Evolutionary conservation across 2,888 invertebrate genomes (phyloP), one percentile per base, ranked within the genome.

Genomic region (Drosophila stalkeri): DNA sequence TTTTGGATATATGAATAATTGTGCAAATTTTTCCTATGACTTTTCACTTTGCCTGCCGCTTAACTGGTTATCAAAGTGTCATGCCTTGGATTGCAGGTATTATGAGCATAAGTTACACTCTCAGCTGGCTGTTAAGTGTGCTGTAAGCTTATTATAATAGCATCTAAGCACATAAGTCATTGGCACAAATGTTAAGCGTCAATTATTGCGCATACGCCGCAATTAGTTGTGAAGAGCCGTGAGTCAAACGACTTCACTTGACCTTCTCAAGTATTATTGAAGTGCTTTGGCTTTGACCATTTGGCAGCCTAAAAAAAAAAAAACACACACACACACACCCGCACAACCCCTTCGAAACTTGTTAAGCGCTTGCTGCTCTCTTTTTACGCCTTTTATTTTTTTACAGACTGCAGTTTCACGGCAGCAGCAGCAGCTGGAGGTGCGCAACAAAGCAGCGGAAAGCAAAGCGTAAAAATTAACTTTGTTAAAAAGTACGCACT

Each of bases 401-500:
- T 47, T 16, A 43, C 55, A 62, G 65, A 72, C 54, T 83, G 68
- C 77, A 72, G 51, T 51, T 65, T 39, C 52, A 62, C 23, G 43
- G 33, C 9, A 77, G 16, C 39, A 65, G 66, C 27, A 31, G 7
- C 23, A 49, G 55, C 27, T 52, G 54, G 27, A 31, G 20, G 43
- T 39, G 23, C 61, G 61, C 49, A 52, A 63, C 67, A 64, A 52
- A 73, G 49, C 71, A 62, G 63, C 73, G 64, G 46, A 83, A 72
- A 75, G 75, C 84, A 59, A 74, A 81, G 85, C 81, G 76, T 87
- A 87, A 81, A 81, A 89, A 87, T 81, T 87, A 89, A 84, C 87
- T 89, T 87, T 81, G 88, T 84, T 78, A 76, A 87, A 86, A 81
- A 81, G 86, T 77, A 75, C 86, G 74, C 79, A 81, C 74, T 81